Base-by-base conservation (phyloP, 2,113 vertebrate species). In the Furnarius figulus region DNA sequence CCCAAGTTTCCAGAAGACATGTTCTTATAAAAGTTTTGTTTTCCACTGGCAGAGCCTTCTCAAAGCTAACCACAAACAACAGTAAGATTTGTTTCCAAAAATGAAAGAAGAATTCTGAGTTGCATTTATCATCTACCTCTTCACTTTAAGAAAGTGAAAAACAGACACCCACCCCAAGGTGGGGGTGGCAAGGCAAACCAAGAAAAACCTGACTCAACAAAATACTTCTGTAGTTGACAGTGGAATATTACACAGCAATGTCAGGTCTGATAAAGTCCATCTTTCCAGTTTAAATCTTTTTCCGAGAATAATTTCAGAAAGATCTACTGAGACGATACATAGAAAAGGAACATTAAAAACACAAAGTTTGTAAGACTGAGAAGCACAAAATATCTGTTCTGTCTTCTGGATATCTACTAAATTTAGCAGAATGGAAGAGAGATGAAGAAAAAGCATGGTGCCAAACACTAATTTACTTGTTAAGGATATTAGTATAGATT, bases 131-230 rank as follows among this genome's bases (percentile, higher is more conserved):
- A 28, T 23, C 33, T 55, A 42, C 8, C 5, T 59, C 30, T 75
- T 83, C 39, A 39, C 12, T 82, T 79, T 8, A 52, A 66, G 46
- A 67, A 85, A 73, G 61, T 35, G 72, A 72, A 66, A 92, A 91
- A 59, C 28, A 56, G 30, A 8, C 0, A 0, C 31, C 22, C 65
- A 55, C 40, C 71, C 30, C 42, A 42, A 52, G 33, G 8, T 21
- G 3, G 49, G 3, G 19, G 5, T 37, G 33, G 19, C 33, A 72
- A 83, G 33, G 44, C 30, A 95, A 86, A 80, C 8, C 12, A 53
- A 79, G n/a, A 67, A 66, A 21, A 90, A 55, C 6, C 7, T 35
- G 17, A 83, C 84, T 28, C 11, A 75, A 86, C 25, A 58, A 87
- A 81, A 14, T 53, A 58, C 66, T 89, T 92, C 46, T 65, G 33